These are phyloP conservation scores for Tyrophagus putrescentiae DNA, from an alignment of 1,140 invertebrate species.

Conservation along the genomic window DNA sequence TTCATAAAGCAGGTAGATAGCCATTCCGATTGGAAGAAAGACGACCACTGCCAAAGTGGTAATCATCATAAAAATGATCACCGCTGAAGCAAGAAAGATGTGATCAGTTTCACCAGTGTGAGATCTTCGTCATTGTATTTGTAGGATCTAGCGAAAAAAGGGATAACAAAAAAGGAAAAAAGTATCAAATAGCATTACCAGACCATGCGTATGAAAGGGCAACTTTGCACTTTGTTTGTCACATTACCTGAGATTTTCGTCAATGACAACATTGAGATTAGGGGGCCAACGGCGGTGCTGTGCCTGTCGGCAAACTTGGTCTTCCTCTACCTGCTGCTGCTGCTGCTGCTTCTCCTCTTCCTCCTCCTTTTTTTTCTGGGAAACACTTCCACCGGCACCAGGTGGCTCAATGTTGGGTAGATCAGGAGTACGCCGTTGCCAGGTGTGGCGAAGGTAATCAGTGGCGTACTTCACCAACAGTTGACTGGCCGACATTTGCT, in stretches of 20 bases:
- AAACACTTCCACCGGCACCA: background rate
- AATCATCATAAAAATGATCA: background rate
- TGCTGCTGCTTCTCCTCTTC: background rate
- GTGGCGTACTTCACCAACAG: background rate
- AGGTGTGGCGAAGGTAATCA: background rate
- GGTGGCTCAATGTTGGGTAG: background rate
- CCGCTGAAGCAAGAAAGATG: background rate
- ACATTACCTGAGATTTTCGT: conserved; percentile 7
- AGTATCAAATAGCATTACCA: background rate
- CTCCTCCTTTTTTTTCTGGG: background rate
- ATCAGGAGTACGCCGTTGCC: too few species aligned
- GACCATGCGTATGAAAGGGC: background rate
- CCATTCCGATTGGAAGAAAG: background rate
- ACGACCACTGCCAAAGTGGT: conserved; percentile 1
- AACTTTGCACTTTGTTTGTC: background rate
- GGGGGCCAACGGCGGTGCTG: background rate
- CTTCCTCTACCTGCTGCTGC: background rate
- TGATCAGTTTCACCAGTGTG: background rate
- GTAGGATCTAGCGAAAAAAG: background rate
- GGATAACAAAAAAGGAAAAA: background rate
- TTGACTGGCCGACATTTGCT: background rate
- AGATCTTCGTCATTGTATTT: conserved; percentile 1
- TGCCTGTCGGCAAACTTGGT: background rate
- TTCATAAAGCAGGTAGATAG: background rate
- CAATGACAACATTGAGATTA: conserved; percentile 10